A percentile compares a stretch with the other conserved stretches of the same genome.
These are phyloP conservation scores for Chloroclysta siterata DNA, from an alignment of 2,888 invertebrate species.

Conservation along the genomic window DNA sequence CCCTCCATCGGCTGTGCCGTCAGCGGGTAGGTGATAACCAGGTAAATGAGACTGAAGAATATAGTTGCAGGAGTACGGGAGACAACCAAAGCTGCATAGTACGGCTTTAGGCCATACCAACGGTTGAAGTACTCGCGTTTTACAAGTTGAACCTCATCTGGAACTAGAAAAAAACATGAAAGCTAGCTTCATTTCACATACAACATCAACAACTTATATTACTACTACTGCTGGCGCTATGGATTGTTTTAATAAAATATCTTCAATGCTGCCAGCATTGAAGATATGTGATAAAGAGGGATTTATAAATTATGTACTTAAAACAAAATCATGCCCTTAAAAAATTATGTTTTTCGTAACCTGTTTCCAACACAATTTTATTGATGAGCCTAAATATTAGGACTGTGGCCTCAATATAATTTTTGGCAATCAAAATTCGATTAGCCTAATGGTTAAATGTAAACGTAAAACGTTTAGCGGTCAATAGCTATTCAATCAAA, in stretches of 20 bases:
- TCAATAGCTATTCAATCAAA: neutral
- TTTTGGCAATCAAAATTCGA: conserved; percentile 10
- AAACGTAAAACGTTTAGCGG: conserved; percentile 7
- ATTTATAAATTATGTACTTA: too few species aligned
- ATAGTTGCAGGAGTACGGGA: conserved; percentile 90
- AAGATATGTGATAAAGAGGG: too few species aligned
- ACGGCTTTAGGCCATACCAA: conserved; percentile 92
- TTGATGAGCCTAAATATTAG: neutral
- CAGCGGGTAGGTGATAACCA: conserved; percentile 89
- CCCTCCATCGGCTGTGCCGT: conserved; percentile 91
- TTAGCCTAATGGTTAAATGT: conserved; percentile 2
- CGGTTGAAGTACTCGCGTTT: conserved; percentile 94
- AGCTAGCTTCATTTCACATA: neutral
- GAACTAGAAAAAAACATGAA: conserved; percentile 85
- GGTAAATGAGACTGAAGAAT: conserved; percentile 87
- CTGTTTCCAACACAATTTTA: neutral
- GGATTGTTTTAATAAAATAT: too few species aligned
- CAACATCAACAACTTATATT: too few species aligned
- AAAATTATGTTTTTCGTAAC: neutral
- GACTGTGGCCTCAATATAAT: neutral
- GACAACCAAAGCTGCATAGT: conserved; percentile 90
- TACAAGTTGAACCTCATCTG: conserved; percentile 89
- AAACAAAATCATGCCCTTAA: too few species aligned
- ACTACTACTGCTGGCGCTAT: too few species aligned
- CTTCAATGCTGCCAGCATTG: too few species aligned